phyloP scores from a whole-genome alignment of 2,888 invertebrate species.

The Carpatolechia fugitivella region DNA sequence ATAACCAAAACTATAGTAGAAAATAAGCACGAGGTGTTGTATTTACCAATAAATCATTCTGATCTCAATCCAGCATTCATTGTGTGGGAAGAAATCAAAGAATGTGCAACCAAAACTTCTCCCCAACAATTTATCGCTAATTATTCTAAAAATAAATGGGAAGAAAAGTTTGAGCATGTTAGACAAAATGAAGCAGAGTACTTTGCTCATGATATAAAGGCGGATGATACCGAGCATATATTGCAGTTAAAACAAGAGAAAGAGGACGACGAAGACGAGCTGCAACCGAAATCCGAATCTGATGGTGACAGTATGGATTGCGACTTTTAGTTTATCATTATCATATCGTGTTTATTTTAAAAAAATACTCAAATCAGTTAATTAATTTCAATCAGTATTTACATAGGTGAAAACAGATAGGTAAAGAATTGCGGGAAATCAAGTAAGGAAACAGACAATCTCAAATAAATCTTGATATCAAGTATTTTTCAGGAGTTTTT shows the following conservation, averaged over 20 bases:
- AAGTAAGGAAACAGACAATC: no score
- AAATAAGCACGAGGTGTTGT: constrained; percentile 5
- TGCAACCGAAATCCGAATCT: background rate
- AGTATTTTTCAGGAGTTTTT: no score
- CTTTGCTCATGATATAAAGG: constrained; percentile 12
- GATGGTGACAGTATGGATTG: background rate
- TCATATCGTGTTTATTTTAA: background rate
- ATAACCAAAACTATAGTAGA: constrained; percentile 5
- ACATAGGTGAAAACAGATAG: no score
- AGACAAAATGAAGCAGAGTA: constrained; percentile 14
- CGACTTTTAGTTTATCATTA: background rate
- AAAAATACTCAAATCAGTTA: background rate
- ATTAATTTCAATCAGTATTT: no score
- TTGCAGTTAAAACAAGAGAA: background rate
- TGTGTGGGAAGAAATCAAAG: constrained; percentile 12
- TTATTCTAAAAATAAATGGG: constrained; percentile 10
- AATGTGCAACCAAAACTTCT: background rate
- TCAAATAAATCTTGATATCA: no score
- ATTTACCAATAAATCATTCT: constrained; percentile 9
- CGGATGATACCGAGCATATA: background rate
- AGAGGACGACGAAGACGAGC: background rate
- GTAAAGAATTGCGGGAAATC: no score
- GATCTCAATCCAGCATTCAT: constrained; percentile 10
- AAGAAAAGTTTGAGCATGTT: constrained; percentile 8
- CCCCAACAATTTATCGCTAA: background rate